Conservation (phyloP, 2,888 invertebrate genomes). For the Mayetiola destructor region DNA sequence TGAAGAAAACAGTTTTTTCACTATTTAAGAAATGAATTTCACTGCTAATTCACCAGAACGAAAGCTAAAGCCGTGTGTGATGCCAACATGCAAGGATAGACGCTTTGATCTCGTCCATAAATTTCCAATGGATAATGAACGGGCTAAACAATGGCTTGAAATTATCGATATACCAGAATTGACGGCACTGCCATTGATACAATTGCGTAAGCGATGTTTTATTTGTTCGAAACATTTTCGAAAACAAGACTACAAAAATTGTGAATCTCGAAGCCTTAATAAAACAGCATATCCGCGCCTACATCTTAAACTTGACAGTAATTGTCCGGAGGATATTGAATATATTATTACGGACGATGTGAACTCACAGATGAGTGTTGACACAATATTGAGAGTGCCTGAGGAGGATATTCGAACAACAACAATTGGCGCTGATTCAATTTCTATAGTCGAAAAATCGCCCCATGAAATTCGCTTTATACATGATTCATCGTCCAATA, state of each 20-base stretch:
- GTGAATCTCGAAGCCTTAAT: constrained; percentile 23
- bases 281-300: constrained; percentile 23
- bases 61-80: constrained; percentile 18
- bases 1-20: too few relatives aligned
- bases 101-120: constrained; percentile 24
- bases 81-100: constrained; percentile 22
- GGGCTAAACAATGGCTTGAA: constrained; percentile 20
- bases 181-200: constrained; percentile 15
- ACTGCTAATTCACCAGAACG: background rate
- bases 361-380: background rate
- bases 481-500: too few relatives aligned
- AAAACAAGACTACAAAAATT: constrained; percentile 23
- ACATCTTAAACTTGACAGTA: constrained; percentile 21
- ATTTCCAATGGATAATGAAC: constrained; percentile 21
- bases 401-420: too few relatives aligned
- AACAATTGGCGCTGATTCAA: too few relatives aligned
- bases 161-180: constrained; percentile 18
- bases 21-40: too few relatives aligned
- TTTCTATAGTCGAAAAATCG: too few relatives aligned
- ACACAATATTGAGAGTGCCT: too few relatives aligned
- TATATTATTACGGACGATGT: too few relatives aligned
- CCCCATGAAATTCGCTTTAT: too few relatives aligned
- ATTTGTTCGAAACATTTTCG: constrained; percentile 25
- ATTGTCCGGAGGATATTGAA: too few relatives aligned
- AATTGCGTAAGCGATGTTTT: constrained; percentile 20